Percentiles rank a stretch among this genome's conserved stretches.
Evolutionary conservation across 2,888 invertebrate species (phyloP).

Genomic region (Torymus tubicola): DNA sequence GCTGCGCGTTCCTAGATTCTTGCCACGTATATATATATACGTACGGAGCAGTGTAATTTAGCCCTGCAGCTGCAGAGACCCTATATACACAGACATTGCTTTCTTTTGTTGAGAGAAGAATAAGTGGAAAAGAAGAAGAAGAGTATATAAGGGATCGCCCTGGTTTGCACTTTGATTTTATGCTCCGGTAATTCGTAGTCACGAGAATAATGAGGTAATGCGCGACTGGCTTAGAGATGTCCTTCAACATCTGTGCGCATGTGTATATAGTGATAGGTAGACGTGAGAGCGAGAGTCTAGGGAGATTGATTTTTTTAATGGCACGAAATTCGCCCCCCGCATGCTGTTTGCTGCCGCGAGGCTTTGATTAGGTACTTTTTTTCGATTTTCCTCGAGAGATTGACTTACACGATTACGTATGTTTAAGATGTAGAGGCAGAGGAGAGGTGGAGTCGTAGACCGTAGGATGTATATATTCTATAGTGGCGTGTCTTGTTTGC

Average conservation of each 20-base stretch:
- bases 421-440: too few species aligned
- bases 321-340: neutral
- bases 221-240: constrained; percentile 7
- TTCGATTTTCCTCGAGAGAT: too few species aligned
- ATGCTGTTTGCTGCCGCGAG: too few species aligned
- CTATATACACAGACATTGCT: neutral
- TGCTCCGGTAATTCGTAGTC: constrained; percentile 28
- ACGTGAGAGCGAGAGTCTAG: constrained; percentile 1
- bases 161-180: constrained; percentile 22
- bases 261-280: constrained; percentile 5
- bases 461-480: too few species aligned
- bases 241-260: neutral
- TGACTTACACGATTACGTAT: too few species aligned
- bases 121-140: too few species aligned
- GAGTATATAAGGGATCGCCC: neutral
- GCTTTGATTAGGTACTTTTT: too few species aligned
- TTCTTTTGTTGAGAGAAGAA: constrained; percentile 1
- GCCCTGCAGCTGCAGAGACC: neutral
- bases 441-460: too few species aligned
- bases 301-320: constrained; percentile 29
- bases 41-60: constrained; percentile 38
- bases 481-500: too few species aligned
- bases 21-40: neutral
- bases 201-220: constrained; percentile 15
- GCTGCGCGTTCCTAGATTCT: constrained; percentile 54